phyloP scores from a whole-genome alignment of 2,113 vertebrate genomes.

The Lycaon pictus region DNA sequence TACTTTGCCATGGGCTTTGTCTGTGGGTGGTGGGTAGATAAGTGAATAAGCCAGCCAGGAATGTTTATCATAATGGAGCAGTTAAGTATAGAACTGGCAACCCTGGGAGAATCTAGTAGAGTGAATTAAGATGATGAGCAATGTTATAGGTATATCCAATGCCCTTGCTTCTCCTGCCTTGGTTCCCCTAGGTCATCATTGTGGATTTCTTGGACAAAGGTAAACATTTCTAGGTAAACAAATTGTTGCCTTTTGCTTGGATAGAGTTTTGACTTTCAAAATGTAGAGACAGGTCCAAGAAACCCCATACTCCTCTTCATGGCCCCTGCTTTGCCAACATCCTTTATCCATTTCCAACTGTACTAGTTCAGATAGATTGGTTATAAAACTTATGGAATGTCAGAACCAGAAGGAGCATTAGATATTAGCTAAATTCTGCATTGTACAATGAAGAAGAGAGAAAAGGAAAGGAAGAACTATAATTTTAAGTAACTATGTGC shows the following conservation, averaged over 20 bases:
- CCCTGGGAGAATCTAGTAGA: not conserved
- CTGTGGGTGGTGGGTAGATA: not conserved
- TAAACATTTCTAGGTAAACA: slow-evolving; percentile 21
- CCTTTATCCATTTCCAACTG: not conserved
- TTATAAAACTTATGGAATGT: slow-evolving; percentile 6
- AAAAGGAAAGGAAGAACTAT: not conserved
- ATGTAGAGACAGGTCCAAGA: not conserved
- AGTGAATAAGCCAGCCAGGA: not conserved
- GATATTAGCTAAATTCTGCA: not conserved
- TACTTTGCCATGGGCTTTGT: slow-evolving; percentile 27
- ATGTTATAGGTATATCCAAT: not conserved
- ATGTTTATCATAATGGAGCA: not conserved
- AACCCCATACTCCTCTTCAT: not conserved
- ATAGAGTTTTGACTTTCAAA: slow-evolving; percentile 32
- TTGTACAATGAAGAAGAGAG: not conserved
- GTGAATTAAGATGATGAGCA: not conserved
- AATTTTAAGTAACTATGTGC: not conserved
- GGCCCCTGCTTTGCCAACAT: not conserved
- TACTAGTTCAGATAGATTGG: not conserved
- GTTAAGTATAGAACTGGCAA: not conserved
- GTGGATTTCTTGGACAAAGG: slow-evolving; percentile 24
- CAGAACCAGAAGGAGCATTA: not conserved
- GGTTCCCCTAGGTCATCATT: not conserved
- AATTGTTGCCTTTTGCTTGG: slow-evolving; percentile 15
- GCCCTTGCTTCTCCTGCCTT: not conserved